These are phyloP conservation scores for Acleris sparsana DNA, from an alignment of 2,888 invertebrate species.

Conservation along the genomic window DNA sequence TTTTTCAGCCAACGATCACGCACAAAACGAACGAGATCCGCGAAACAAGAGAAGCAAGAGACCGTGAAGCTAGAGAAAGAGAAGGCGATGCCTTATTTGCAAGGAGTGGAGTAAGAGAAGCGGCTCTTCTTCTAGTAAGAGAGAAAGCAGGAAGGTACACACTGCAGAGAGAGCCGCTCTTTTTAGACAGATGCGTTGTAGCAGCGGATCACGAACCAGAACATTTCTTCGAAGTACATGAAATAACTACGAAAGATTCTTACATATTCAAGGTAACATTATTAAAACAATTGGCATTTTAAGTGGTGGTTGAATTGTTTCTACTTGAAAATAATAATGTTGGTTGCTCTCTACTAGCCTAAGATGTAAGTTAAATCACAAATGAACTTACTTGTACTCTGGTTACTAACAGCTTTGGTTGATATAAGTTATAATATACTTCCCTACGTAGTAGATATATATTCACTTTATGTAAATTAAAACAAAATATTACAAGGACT, in stretches of 20 bases:
- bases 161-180: conserved; percentile 93
- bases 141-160: conserved; percentile 96
- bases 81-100: conserved; percentile 85
- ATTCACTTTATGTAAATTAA: too few relatives aligned
- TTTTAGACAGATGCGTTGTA: conserved; percentile 95
- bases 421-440: too few relatives aligned
- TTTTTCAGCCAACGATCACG: conserved; percentile 86
- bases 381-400: too few relatives aligned
- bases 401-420: too few relatives aligned
- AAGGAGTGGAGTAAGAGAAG: conserved; percentile 91
- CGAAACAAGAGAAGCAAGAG: conserved; percentile 73
- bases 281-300: background rate
- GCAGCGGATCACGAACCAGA: conserved; percentile 95
- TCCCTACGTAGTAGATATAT: too few relatives aligned
- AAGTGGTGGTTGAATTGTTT: too few relatives aligned
- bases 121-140: conserved; percentile 92
- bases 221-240: conserved; percentile 97
- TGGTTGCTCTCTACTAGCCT: too few relatives aligned
- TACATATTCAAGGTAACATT: conserved; percentile 94
- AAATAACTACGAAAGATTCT: conserved; percentile 95
- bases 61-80: conserved; percentile 72
- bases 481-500: too few relatives aligned
- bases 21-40: conserved; percentile 87
- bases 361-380: too few relatives aligned
- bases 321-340: too few relatives aligned